Evolutionary conservation across 2,113 vertebrate species (phyloP), one percentile per base, ranked within the genome.

Genomic region (Chloropsis hardwickii): DNA sequence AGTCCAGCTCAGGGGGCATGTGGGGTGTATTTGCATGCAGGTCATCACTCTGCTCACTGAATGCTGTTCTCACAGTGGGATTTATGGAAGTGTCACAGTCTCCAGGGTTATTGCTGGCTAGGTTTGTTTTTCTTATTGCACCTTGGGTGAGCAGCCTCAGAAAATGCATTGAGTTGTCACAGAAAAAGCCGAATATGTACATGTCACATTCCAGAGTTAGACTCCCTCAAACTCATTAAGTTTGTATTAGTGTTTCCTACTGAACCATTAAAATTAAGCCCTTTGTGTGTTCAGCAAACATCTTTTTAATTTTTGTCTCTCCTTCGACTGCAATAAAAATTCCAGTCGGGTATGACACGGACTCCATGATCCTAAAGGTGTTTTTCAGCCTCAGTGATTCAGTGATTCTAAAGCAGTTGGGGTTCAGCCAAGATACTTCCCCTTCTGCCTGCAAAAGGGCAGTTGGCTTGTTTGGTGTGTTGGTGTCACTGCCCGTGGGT

Each of bases 121-220:
- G 12, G 19, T 70, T 65, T 77, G 62, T 16, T 57, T 57, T 45
- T 50, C 35, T 5, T 42, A 10, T 14, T n/a, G 5, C 48, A 19
- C 18, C 0, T 5, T 27, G 50, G 56, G 39, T 44, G 44, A 83
- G 53, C 35, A 31, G 24, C 14, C 2, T 54, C 27, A 65, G 71
- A 53, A 88, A 78, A 85, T 21, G 14, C 47, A 2, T 51, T 28
- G 15, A 35, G 7, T 74, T 85, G 53, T 47, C 29, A 5, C 48
- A 64, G 65, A 10, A 69, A 35, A 62, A 37, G 10, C 35, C 5
- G 10, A 54, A 37, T 44, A 2, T 11, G 1, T 51, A 2, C 13
- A 0, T 15, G 10, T 23, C 12, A 39, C 8, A 0, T 62, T 60
- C 25, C 35, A 66, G 42, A 42, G 39, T 33, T 31, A 21, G 29